Base-by-base conservation (phyloP, 2,113 vertebrate genomes). In the Eonycteris spelaea region DNA sequence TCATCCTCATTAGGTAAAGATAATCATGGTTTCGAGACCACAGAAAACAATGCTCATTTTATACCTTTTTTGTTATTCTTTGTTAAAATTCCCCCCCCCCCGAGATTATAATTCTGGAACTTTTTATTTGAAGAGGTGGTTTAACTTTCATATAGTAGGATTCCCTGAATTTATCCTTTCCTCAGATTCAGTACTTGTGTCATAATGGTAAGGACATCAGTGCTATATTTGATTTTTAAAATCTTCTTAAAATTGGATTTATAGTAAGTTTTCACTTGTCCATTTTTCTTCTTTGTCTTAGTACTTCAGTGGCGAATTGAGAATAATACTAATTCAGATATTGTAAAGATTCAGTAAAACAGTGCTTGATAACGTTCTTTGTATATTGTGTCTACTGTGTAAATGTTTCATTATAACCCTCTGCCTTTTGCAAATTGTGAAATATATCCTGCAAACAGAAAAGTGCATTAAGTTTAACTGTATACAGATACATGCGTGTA, bases 341-440 rank as follows among this genome's bases (percentile, higher is more conserved):
- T 78, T 85, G 26, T 63, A 43, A 97, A 94, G 71, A 40, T 73
- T 67, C 79, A 86, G 74, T 93, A 86, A 88, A 94, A 89, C 24
- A 21, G 11, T 53, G 33, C 28, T 91, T 95, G 77, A 70, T 65
- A 78, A 77, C 90, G 16, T 51, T 86, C 15, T 89, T 89, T 83
- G 3, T 91, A 40, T 97, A 38, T 71, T 88, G 33, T 83, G 35
- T 83, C 68, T 91, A 18, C 71, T 89, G 1, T 85, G 14, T 90
- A 94, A 79, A 79, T 90, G 11, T 85, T 97, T 93, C 70, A 67
- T 88, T 80, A 67, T 21, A 86, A 63, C 10, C 19, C 10, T 86
- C 16, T 78, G 33, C 18, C 30, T 89, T 92, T 90, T 88, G 35
- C 70, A 95, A 94, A 86, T 79, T 86, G 40, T 85, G 22, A 91